phyloP scores from a whole-genome alignment of 2,113 vertebrate species.

The Semicossyphus pulcher region DNA sequence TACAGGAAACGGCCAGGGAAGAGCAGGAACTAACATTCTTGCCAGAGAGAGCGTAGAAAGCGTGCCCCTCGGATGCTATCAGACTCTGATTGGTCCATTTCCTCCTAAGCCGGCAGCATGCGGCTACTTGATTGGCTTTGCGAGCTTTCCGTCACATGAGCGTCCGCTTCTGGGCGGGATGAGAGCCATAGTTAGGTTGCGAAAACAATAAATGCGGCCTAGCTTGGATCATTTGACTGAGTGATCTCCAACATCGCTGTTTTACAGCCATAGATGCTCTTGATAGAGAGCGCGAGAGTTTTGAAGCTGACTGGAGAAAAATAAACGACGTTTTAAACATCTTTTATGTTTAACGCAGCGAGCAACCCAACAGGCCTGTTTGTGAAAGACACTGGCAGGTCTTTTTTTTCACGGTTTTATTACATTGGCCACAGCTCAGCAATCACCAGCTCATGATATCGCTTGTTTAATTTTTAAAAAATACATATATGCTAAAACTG shows the following conservation, averaged over 20 bases:
- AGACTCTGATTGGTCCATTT: conserved; percentile 66
- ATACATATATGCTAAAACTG: not conserved
- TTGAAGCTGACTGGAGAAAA: not conserved
- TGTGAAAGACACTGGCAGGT: conserved; percentile 27
- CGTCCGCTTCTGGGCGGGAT: conserved; percentile 73
- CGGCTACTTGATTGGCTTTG: conserved; percentile 54
- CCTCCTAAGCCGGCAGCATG: conserved; percentile 55
- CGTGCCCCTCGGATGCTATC: conserved; percentile 51
- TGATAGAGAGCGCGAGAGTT: not conserved
- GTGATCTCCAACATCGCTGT: conserved; percentile 59
- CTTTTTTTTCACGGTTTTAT: conserved; percentile 54
- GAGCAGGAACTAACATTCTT: conserved; percentile 87
- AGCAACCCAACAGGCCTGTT: not conserved
- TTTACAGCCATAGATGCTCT: conserved; percentile 27
- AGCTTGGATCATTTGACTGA: conserved; percentile 70
- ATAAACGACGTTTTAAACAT: not conserved
- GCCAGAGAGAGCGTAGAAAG: conserved; percentile 72
- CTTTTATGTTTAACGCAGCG: not conserved
- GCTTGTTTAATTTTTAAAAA: not conserved
- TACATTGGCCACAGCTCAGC: conserved; percentile 11
- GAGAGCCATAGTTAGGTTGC: conserved; percentile 76
- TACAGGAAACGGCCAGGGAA: conserved; percentile 88
- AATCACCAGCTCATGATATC: not conserved
- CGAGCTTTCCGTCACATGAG: conserved; percentile 18
- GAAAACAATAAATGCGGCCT: conserved; percentile 82